These are phyloP conservation scores for Cololabis saira DNA, from an alignment of 2,113 vertebrate genomes.

Conservation along the genomic window DNA sequence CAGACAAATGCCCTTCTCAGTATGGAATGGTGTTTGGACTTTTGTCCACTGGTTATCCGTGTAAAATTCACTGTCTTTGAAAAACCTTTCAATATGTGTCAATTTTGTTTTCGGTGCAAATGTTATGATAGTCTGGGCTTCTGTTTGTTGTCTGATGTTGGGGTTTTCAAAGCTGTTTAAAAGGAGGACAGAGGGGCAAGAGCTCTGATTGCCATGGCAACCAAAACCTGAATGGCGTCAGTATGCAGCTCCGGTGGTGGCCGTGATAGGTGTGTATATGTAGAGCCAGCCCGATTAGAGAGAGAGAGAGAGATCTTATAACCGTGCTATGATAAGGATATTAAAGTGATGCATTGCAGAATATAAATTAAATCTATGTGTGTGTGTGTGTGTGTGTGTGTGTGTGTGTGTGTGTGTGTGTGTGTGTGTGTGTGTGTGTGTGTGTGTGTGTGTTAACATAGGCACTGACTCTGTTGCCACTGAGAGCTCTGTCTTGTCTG, in stretches of 20 bases:
- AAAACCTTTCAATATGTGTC: not conserved
- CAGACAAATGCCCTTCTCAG: not conserved
- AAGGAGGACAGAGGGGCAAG: slow-evolving; percentile 24
- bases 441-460: not conserved
- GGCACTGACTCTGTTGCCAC: slow-evolving; percentile 1
- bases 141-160: slow-evolving; percentile 31
- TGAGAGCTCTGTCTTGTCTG: slow-evolving; percentile 20
- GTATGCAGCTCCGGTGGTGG: not conserved
- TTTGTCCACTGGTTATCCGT: not conserved
- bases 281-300: not conserved
- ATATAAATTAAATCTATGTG: not conserved
- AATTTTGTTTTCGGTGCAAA: not conserved
- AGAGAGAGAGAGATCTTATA: not conserved
- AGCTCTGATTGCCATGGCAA: slow-evolving; percentile 60
- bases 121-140: not conserved
- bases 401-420: not conserved
- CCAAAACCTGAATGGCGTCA: slow-evolving; percentile 44
- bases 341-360: slow-evolving; percentile 18
- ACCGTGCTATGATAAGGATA: slow-evolving; percentile 1
- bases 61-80: too few relatives aligned
- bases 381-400: not conserved
- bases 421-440: not conserved
- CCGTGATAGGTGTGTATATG: not conserved
- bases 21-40: not conserved
- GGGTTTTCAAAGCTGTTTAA: slow-evolving; percentile 38